These are phyloP conservation scores for Sorex araneus DNA, from an alignment of 2,113 vertebrate species.

Conservation along the genomic window DNA sequence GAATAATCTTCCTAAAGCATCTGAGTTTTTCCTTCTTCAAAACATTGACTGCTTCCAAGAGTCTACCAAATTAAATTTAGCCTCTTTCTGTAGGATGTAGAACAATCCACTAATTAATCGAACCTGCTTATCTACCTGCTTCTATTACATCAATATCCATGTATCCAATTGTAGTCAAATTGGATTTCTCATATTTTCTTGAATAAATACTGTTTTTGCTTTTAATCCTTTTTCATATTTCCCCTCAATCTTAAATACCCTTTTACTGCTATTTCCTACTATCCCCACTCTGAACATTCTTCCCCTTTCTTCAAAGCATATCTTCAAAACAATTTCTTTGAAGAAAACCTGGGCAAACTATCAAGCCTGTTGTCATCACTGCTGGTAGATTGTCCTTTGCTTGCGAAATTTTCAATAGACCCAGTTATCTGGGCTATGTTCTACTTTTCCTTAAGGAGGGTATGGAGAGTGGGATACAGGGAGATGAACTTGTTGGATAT, in stretches of 20 bases:
- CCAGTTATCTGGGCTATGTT: neutral
- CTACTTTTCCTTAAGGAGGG: neutral
- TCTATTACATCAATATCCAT: slow-evolving; percentile 17
- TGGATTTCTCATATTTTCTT: slow-evolving; percentile 47
- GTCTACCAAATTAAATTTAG: slow-evolving; percentile 57
- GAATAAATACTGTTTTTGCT: slow-evolving; percentile 42
- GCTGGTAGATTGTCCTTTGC: neutral
- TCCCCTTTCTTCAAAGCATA: slow-evolving; percentile 7
- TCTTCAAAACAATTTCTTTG: slow-evolving; percentile 51
- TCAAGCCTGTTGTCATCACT: neutral
- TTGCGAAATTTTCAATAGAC: neutral
- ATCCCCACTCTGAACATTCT: neutral
- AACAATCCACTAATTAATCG: slow-evolving; percentile 49
- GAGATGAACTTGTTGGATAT: neutral
- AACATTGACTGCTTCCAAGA: slow-evolving; percentile 63
- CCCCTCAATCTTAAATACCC: slow-evolving; percentile 44
- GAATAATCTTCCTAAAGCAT: slow-evolving; percentile 65
- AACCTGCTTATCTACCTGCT: slow-evolving; percentile 28
- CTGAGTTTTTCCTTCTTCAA: slow-evolving; percentile 64
- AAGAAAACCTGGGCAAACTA: neutral
- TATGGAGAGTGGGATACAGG: neutral
- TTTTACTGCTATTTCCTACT: slow-evolving; percentile 22
- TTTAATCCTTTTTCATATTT: slow-evolving; percentile 29
- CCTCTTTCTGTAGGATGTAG: slow-evolving; percentile 6
- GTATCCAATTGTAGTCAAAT: slow-evolving; percentile 19